Conservation (phyloP, 2,888 invertebrate genomes). For the Pediacus dermestoides region DNA sequence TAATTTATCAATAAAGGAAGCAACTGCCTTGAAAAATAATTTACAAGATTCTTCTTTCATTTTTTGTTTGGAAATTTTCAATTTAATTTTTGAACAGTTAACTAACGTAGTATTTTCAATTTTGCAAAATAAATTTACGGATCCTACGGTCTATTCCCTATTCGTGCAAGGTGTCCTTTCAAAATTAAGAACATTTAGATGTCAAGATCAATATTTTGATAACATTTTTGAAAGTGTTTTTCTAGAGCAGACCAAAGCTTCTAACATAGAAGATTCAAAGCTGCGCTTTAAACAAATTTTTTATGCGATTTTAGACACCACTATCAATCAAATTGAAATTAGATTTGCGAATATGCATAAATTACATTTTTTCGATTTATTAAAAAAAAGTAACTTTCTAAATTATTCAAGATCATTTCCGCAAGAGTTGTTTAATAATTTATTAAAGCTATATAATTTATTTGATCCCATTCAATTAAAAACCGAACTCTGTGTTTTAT, state of each 20-base stretch:
- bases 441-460: slow-evolving; percentile 9
- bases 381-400: slow-evolving; percentile 11
- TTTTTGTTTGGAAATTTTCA: slow-evolving; percentile 15
- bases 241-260: background rate
- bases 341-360: slow-evolving; percentile 10
- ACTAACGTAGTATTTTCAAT: slow-evolving; percentile 15
- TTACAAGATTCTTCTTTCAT: slow-evolving; percentile 14
- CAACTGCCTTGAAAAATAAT: slow-evolving; percentile 14
- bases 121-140: slow-evolving; percentile 15
- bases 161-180: background rate
- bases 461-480: slow-evolving; percentile 13
- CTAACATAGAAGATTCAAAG: slow-evolving; percentile 7
- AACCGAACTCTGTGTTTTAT: slow-evolving; percentile 14
- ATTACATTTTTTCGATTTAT: slow-evolving; percentile 13
- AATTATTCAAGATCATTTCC: slow-evolving; percentile 12
- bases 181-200: background rate
- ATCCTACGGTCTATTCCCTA: no score
- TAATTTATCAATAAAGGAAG: slow-evolving; percentile 15
- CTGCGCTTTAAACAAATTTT: slow-evolving; percentile 1
- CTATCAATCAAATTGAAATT: slow-evolving; percentile 12
- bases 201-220: background rate
- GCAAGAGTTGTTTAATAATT: slow-evolving; percentile 7
- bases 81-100: slow-evolving; percentile 18
- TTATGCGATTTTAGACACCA: slow-evolving; percentile 11
- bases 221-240: background rate